Percentiles rank a stretch among this genome's conserved stretches.
Evolutionary conservation across 2,888 invertebrate genomes (phyloP).

Genomic region (Agrochola lychnidis): DNA sequence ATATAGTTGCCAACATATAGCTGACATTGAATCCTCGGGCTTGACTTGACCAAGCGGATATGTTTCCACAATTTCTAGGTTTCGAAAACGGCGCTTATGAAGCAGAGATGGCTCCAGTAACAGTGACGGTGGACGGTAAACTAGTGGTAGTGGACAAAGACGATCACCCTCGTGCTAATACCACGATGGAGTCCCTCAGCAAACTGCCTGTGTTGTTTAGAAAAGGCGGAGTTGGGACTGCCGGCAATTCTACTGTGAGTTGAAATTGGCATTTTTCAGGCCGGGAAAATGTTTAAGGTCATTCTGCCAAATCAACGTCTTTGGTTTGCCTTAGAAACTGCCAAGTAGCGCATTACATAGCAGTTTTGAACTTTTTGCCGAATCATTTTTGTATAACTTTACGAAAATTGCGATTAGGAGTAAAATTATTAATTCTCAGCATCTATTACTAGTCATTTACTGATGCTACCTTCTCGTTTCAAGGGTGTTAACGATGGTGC

Average conservation of each 20-base stretch:
- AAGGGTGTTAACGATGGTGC: slow-evolving; percentile 99
- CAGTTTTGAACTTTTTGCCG: not conserved
- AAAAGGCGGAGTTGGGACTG: slow-evolving; percentile 98
- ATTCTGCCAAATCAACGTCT: not conserved
- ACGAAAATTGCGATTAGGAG: not conserved
- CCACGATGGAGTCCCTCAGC: slow-evolving; percentile 94
- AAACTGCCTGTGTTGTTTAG: slow-evolving; percentile 97
- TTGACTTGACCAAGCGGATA: not conserved
- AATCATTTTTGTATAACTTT: not conserved
- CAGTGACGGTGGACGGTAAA: slow-evolving; percentile 95
- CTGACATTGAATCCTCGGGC: not conserved
- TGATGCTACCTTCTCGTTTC: not conserved
- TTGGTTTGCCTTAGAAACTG: not conserved
- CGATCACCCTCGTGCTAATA: slow-evolving; percentile 97
- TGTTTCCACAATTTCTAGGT: slow-evolving; percentile 18
- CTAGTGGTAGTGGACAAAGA: slow-evolving; percentile 94
- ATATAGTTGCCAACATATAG: not conserved
- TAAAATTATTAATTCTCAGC: not conserved
- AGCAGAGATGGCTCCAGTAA: slow-evolving; percentile 95
- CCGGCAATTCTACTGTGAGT: slow-evolving; percentile 96
- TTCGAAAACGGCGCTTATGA: slow-evolving; percentile 31
- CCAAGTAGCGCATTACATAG: too few relatives aligned
- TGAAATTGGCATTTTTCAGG: not conserved
- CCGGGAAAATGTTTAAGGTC: not conserved
- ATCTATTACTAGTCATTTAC: not conserved